Percentiles rank a stretch among this genome's conserved stretches.
Conservation (phyloP, 2,888 invertebrate genomes). For the Drosophila suboccidentalis region DNA sequence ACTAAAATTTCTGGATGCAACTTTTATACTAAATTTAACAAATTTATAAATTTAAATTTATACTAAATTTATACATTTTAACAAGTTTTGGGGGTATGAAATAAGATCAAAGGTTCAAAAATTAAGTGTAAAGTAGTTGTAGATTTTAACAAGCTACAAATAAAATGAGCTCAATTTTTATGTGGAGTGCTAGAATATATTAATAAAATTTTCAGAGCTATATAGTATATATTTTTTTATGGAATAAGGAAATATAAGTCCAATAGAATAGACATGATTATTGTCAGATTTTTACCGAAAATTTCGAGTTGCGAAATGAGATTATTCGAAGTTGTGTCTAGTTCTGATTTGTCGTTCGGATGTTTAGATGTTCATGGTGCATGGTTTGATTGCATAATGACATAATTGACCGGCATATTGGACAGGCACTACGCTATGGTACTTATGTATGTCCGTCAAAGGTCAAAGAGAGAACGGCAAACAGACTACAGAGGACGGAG, state of each 20-base stretch:
- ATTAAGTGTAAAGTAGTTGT: too few relatives aligned
- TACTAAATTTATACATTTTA: too few relatives aligned
- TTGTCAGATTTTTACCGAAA: background rate
- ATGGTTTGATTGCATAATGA: conserved; percentile 75
- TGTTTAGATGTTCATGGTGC: conserved; percentile 35
- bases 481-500: conserved; percentile 10
- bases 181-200: too few relatives aligned
- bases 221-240: background rate
- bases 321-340: background rate
- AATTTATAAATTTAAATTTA: too few relatives aligned
- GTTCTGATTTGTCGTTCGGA: background rate
- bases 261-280: background rate
- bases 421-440: conserved; percentile 48
- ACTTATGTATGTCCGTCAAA: conserved; percentile 51
- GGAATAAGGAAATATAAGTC: background rate
- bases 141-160: too few relatives aligned
- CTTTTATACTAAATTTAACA: too few relatives aligned
- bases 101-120: too few relatives aligned
- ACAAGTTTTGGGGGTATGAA: too few relatives aligned
- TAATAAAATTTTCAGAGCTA: background rate
- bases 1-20: too few relatives aligned
- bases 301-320: conserved; percentile 15
- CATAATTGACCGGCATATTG: conserved; percentile 78
- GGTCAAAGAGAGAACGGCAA: conserved; percentile 63
- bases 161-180: too few relatives aligned